phyloP scores from a whole-genome alignment of 2,888 invertebrate genomes.

The Acanthosepion lycidas region DNA sequence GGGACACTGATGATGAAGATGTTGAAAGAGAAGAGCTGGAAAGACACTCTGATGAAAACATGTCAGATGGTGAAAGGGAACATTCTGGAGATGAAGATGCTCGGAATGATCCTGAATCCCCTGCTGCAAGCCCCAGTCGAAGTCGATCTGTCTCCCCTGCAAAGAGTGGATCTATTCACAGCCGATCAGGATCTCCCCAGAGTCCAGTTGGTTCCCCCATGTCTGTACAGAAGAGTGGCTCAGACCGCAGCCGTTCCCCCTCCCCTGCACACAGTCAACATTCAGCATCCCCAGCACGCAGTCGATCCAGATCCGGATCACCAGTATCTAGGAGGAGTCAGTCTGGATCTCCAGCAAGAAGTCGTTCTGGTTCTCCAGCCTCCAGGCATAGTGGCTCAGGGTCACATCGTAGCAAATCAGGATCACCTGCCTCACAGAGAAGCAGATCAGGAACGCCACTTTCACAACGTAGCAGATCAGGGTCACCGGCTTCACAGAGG shows the following conservation, averaged over 20 bases:
- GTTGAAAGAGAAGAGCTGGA: conserved; percentile 46
- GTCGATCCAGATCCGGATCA: conserved; percentile 55
- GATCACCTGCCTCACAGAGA: conserved; percentile 47
- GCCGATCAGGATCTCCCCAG: conserved; percentile 45
- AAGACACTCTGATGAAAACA: conserved; percentile 39
- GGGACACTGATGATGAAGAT: conserved; percentile 56
- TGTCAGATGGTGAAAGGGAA: conserved; percentile 41
- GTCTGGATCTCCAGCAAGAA: conserved; percentile 50
- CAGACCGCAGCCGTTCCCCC: conserved; percentile 42
- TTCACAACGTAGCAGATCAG: conserved; percentile 52
- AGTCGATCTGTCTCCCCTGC: conserved; percentile 56
- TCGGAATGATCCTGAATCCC: conserved; percentile 38
- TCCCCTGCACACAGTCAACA: conserved; percentile 52
- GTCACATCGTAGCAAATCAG: conserved; percentile 24
- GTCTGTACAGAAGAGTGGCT: background rate
- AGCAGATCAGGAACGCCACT: conserved; percentile 51
- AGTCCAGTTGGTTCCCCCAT: conserved; percentile 44
- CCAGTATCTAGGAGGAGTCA: conserved; percentile 52
- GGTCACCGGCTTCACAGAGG: conserved; percentile 51
- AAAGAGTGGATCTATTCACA: conserved; percentile 50
- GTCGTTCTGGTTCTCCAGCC: conserved; percentile 53
- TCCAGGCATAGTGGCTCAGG: conserved; percentile 51
- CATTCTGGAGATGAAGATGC: background rate
- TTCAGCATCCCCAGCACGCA: conserved; percentile 53
- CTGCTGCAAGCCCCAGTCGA: conserved; percentile 49